Evolutionary conservation across 1,140 invertebrate species (phyloP).

Genomic region (Agrypnia vestita): DNA sequence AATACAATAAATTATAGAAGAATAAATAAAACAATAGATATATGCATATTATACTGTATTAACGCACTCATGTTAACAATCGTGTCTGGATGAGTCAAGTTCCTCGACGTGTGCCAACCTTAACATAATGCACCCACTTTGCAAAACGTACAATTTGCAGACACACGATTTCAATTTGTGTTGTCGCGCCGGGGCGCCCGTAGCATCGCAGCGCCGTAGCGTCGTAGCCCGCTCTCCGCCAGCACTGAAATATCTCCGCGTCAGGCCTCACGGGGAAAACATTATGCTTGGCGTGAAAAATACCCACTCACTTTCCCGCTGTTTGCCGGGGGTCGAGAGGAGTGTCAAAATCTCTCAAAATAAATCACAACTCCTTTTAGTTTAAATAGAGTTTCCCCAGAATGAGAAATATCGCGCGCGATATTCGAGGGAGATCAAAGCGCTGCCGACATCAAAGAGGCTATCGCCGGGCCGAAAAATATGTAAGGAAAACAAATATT

Average conservation of each 20-base stretch:
- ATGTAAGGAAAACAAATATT: conserved; percentile 30
- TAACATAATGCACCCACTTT: no score
- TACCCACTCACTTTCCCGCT: conserved; percentile 25
- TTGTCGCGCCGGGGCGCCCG: conserved; percentile 3
- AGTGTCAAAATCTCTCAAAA: conserved; percentile 30
- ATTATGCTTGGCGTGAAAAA: conserved; percentile 24
- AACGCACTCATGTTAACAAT: no score
- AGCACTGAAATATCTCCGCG: conserved; percentile 27
- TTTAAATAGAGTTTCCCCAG: neutral
- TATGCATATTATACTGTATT: no score
- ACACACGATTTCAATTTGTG: conserved; percentile 24
- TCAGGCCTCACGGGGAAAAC: conserved; percentile 14
- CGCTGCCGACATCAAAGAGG: conserved; percentile 5
- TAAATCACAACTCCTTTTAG: conserved; percentile 39
- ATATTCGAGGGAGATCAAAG: conserved; percentile 12
- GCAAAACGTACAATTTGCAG: no score
- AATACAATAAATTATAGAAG: no score
- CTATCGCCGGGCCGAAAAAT: conserved; percentile 4
- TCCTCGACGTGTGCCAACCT: no score
- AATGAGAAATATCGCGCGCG: neutral
- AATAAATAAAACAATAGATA: no score
- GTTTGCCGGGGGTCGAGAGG: conserved; percentile 17
- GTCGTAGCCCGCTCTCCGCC: neutral
- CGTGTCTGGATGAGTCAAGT: no score
- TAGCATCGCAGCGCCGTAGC: neutral